These are phyloP conservation scores for Notechis scutatus DNA, from an alignment of 2,113 vertebrate species.

Conservation along the genomic window DNA sequence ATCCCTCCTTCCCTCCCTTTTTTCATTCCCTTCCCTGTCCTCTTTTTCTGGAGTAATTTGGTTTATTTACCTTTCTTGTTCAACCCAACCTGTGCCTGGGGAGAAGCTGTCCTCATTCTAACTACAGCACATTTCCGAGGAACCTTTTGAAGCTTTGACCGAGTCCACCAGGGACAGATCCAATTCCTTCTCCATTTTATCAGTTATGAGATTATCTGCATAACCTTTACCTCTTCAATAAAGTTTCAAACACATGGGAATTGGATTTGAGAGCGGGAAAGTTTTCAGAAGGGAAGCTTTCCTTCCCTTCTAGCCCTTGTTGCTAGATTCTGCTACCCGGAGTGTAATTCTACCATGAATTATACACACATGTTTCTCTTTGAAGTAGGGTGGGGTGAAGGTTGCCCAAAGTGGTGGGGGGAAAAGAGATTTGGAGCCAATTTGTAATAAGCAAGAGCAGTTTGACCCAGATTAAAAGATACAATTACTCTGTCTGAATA, in stretches of 20 bases:
- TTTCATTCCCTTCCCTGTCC: not conserved
- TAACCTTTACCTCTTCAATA: not conserved
- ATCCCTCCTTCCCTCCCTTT: not conserved
- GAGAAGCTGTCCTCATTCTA: not conserved
- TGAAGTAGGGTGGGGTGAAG: not conserved
- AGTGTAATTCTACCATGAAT: constrained; percentile 62
- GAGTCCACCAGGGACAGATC: not conserved
- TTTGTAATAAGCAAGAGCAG: constrained; percentile 77
- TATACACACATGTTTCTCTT: constrained; percentile 70
- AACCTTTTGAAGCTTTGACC: no score
- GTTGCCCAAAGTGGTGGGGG: not conserved
- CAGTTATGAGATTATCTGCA: not conserved
- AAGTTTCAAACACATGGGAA: not conserved
- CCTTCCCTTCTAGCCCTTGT: not conserved
- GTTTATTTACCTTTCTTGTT: not conserved
- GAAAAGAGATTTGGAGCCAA: constrained; percentile 61
- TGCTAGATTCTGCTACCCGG: constrained; percentile 57
- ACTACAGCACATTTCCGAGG: not conserved
- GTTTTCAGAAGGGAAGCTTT: not conserved
- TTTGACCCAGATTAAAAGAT: constrained; percentile 83
- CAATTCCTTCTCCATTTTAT: not conserved
- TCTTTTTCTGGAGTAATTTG: not conserved
- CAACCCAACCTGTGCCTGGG: not conserved
- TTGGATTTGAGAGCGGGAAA: constrained; percentile 27
- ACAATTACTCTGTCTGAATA: constrained; percentile 81